A percentile compares a stretch with the other conserved stretches of the same genome.
These are phyloP conservation scores for Cephus runcator DNA, from an alignment of 2,888 invertebrate genomes.

Conservation along the genomic window DNA sequence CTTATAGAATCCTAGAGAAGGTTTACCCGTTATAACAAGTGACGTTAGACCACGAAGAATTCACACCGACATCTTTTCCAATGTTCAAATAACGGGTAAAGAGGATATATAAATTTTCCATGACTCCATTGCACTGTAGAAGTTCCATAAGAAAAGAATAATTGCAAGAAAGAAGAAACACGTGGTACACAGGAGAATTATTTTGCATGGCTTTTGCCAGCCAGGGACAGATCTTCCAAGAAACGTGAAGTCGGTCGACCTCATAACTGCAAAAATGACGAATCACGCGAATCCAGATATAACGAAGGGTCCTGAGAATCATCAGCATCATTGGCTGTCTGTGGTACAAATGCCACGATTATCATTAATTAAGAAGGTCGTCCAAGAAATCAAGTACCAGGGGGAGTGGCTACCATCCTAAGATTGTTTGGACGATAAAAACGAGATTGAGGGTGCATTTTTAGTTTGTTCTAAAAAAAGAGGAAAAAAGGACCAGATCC, in stretches of 20 bases:
- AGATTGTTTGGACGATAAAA: neutral
- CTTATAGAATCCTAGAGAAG: neutral
- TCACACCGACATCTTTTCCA: neutral
- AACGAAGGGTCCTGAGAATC: neutral
- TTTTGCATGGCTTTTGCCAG: neutral
- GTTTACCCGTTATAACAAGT: neutral
- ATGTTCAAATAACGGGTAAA: neutral
- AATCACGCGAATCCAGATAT: neutral
- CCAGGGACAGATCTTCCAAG: neutral
- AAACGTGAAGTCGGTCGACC: neutral
- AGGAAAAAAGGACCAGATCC: neutral
- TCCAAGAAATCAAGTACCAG: neutral
- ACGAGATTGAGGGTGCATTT: neutral
- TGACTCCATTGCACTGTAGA: neutral
- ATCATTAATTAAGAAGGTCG: neutral
- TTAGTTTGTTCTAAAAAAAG: neutral
- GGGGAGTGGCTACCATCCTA: neutral
- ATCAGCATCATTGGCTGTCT: neutral
- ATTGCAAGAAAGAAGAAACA: neutral
- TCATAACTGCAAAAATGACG: neutral
- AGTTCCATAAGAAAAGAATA: neutral
- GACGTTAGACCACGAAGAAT: neutral
- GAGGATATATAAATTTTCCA: neutral
- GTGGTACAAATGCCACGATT: neutral
- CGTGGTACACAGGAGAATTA: neutral